These are phyloP conservation scores for Campoplex nolae DNA, from an alignment of 2,888 invertebrate species.

Conservation along the genomic window DNA sequence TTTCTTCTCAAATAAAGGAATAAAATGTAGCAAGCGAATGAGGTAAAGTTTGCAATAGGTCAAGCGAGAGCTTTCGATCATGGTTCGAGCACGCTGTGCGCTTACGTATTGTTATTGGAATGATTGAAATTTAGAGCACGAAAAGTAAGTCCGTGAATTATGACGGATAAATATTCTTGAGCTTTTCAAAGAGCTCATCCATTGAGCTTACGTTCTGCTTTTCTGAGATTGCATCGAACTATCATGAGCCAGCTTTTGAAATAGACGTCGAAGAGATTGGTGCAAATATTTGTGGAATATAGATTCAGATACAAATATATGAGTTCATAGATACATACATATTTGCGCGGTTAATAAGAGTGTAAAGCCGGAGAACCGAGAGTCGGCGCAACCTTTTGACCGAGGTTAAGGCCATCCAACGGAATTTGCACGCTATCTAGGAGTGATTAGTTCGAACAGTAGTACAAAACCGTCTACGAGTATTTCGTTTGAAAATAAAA, in stretches of 20 bases:
- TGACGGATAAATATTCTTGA: not conserved
- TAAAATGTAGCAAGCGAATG: not conserved
- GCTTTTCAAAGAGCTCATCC: not conserved
- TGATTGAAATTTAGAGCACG: not conserved
- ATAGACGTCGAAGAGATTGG: conserved; percentile 12
- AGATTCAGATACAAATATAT: too few relatives aligned
- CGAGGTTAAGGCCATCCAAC: conserved; percentile 68
- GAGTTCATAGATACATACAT: not conserved
- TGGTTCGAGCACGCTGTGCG: too few relatives aligned
- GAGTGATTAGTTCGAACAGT: conserved; percentile 61
- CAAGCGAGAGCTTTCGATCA: conserved; percentile 1
- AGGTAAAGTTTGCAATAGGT: conserved; percentile 1
- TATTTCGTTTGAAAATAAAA: conserved; percentile 8
- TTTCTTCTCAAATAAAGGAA: not conserved
- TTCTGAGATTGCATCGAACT: not conserved
- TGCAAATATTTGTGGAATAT: not conserved
- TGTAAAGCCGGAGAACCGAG: not conserved
- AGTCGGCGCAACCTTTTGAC: conserved; percentile 11
- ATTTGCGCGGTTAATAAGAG: not conserved
- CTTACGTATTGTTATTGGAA: conserved; percentile 5
- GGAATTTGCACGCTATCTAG: conserved; percentile 61
- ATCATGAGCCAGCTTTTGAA: not conserved
- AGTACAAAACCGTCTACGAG: conserved; percentile 1
- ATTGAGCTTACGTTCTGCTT: not conserved
- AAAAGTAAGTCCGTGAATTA: not conserved